Evolutionary conservation across 30 jellyfish, hydroid and myxozoan genomes (phyloP), one percentile per base, ranked within the genome.

Genomic region (Hydractinia symbiolongicarpus): DNA sequence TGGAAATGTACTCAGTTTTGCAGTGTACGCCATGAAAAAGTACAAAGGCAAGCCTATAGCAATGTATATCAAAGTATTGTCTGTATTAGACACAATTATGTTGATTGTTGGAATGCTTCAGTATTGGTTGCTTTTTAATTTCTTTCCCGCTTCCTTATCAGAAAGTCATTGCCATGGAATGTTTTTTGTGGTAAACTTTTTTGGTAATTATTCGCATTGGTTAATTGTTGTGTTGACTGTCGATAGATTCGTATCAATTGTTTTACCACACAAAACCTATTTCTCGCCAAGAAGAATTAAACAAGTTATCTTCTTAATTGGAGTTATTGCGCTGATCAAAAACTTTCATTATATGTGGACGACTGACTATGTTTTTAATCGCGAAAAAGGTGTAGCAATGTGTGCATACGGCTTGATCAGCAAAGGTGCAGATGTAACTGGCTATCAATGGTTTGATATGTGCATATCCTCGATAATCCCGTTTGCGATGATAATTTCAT

Each of bases 301-400:
- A 50, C n/a, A 19, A 58, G 1, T 30, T 10, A 7, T 71, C 13
- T 9, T 50, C 15, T 20, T 6, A 0, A 8, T 71, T 7, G 68
- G 4, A 20, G 80, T 50, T 50, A 58, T 53, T 20, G 80, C 80
- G 30, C 8, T 71, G 17, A 53, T 10, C 44, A 71, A 71, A 53
- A 71, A 71, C 80, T 71, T 71, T 71, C 80, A 71, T 71, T 71
- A 71, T 15, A 8, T 71, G 80, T 71, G 80, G 80, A 71, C 80
- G 51, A 19, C 80, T 15, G 80, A 71, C 8, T 71, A 19, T 15
- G 1, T 71, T 8, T 71, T 71, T 30, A 19, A 71, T 50, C 44
- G 17, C 17, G 1, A 10, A 1, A 19, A 5, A 14, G 80, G 80
- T 6, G 51, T 7, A 9, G 80, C 80, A 6, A 71, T 71, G 7